Base-by-base conservation (phyloP, 2,113 vertebrate species). In the Saguinus midas region DNA sequence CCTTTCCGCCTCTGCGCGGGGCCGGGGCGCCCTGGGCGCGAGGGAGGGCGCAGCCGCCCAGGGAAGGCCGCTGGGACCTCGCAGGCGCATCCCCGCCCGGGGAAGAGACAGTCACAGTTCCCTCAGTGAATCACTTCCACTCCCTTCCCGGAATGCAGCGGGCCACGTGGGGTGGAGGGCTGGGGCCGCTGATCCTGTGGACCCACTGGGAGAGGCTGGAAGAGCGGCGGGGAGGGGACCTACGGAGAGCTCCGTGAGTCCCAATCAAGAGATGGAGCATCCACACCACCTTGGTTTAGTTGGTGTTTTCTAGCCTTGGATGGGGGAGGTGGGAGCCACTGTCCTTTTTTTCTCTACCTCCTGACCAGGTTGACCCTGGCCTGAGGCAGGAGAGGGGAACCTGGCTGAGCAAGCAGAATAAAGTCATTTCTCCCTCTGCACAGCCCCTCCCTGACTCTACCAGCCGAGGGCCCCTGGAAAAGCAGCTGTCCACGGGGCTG, bases 121-220 rank as follows among this genome's bases (percentile, higher is more conserved):
- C 95, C 96, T 32, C 86, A 83, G 96, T 98, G 98, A 98, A 97
- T 98, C 98, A 98, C 84, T 96, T 93, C 96, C 98, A 97, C 50
- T 92, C 85, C 76, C 84, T 97, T 96, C 95, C 96, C 95, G 97
- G 97, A 98, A 96, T 73, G 83, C 95, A 0, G 70, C 88, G 8
- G 94, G 64, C 96, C 96, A 83, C 94, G 95, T 90, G 94, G 90
- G 95, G 52, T 13, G 29, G 73, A 90, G 84, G 93, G 90, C 79
- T 66, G 94, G 87, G 78, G 50, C 73, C 6, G 16, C 83, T 6
- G 68, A 61, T 91, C 48, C 43, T 64, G 32, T 2, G 35, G 85
- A 91, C 87, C 50, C 90, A 40, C 8, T 3, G 50, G 68, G 87
- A 85, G 35, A 64, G 76, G 25, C 55, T 12, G 25, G 18, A 45